Conservation (phyloP, 2,888 invertebrate genomes). For the Ormyrus rosae region DNA sequence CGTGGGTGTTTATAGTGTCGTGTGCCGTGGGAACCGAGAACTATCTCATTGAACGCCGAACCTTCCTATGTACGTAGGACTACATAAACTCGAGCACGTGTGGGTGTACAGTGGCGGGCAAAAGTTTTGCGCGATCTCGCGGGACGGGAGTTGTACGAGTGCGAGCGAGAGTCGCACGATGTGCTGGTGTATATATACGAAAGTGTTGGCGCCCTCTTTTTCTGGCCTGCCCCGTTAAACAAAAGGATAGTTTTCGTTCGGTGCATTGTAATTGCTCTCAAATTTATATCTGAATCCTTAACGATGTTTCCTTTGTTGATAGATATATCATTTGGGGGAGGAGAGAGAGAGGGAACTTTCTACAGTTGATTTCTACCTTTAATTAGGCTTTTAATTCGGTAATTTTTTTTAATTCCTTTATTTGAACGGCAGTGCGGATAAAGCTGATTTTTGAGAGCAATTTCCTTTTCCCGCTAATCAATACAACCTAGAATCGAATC, state of each 20-base stretch:
- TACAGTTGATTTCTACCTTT: too few relatives aligned
- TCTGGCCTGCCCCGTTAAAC: background rate
- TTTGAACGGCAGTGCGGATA: too few relatives aligned
- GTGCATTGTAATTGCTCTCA: too few relatives aligned
- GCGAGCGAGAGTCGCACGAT: slow-evolving; percentile 20
- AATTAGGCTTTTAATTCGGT: too few relatives aligned
- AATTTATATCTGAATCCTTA: too few relatives aligned
- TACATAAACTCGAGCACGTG: background rate
- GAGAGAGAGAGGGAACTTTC: too few relatives aligned
- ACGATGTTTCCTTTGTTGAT: too few relatives aligned
- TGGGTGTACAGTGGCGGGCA: slow-evolving; percentile 38
- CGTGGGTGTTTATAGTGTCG: slow-evolving; percentile 58
- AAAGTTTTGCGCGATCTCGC: slow-evolving; percentile 53
- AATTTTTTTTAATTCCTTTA: too few relatives aligned
- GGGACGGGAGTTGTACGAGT: slow-evolving; percentile 14
- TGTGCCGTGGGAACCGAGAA: slow-evolving; percentile 57
- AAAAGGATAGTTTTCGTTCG: slow-evolving; percentile 3
- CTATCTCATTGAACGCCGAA: slow-evolving; percentile 55
- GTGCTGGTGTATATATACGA: background rate
- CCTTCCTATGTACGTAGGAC: slow-evolving; percentile 22
- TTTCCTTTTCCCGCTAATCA: too few relatives aligned
- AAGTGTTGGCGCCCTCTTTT: slow-evolving; percentile 5
- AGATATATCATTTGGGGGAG: too few relatives aligned
- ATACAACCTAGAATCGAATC: too few relatives aligned
- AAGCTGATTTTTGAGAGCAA: too few relatives aligned